phyloP scores from a whole-genome alignment of 2,888 invertebrate genomes.

The Hirtodrosophila cameraria region DNA sequence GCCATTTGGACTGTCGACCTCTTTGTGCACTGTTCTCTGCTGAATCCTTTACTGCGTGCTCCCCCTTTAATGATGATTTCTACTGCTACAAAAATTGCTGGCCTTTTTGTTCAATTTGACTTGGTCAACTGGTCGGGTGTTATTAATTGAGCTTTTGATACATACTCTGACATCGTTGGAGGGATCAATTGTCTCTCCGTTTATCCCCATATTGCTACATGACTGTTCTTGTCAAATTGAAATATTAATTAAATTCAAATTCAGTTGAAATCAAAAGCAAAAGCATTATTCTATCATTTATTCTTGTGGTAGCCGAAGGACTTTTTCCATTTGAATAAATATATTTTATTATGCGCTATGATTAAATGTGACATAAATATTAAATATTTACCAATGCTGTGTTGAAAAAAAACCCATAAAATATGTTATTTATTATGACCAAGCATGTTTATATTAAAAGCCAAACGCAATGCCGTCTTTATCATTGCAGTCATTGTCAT shows the following conservation, averaged over 20 bases:
- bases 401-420: conserved; percentile 31
- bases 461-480: conserved; percentile 27
- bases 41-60: not conserved
- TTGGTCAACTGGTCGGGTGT: conserved; percentile 66
- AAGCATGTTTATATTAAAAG: conserved; percentile 24
- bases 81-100: conserved; percentile 29
- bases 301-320: too few relatives aligned
- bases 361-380: conserved; percentile 48
- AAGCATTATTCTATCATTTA: too few relatives aligned
- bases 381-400: conserved; percentile 57
- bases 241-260: conserved; percentile 68
- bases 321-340: not conserved
- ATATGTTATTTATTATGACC: conserved; percentile 46
- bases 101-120: conserved; percentile 38
- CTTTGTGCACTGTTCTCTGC: conserved; percentile 57
- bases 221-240: conserved; percentile 60
- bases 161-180: conserved; percentile 35
- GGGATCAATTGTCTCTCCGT: conserved; percentile 54
- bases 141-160: conserved; percentile 73
- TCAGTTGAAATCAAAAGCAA: not conserved
- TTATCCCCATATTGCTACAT: conserved; percentile 15
- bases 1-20: conserved; percentile 72
- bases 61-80: conserved; percentile 46
- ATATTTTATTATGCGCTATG: not conserved
- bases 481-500: conserved; percentile 36